Conservation (phyloP, 2,113 vertebrate genomes). For the Onychorhynchus coronatus region DNA sequence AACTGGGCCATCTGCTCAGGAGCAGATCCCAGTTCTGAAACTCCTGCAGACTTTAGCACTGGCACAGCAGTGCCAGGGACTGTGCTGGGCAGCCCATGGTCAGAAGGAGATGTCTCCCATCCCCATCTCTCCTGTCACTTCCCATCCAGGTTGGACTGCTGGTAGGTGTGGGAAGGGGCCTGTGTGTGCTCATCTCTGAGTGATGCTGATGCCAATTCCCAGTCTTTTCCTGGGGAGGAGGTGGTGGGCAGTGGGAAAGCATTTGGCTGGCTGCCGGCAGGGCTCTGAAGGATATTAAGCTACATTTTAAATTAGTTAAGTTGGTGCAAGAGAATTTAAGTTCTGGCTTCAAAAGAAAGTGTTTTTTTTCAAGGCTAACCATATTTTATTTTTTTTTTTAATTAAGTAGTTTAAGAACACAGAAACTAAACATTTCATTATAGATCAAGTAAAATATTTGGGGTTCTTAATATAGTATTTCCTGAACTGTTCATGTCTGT, state of each 20-base stretch:
- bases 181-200: not conserved
- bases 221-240: not conserved
- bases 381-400: not conserved
- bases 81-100: fast-evolving
- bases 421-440: not conserved
- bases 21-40: not conserved
- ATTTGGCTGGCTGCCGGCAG: not conserved
- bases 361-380: not conserved
- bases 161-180: not conserved
- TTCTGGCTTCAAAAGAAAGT: not conserved
- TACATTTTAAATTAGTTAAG: not conserved
- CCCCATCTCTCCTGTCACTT: not conserved
- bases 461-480: not conserved
- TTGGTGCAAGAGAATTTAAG: not conserved
- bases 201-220: not conserved
- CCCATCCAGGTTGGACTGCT: fast-evolving
- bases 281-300: not conserved
- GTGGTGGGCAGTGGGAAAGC: not conserved
- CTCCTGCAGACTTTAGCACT: not conserved
- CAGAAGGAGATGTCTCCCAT: fast-evolving
- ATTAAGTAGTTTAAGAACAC: not conserved
- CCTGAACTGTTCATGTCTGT: not conserved
- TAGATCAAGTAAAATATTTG: not conserved
- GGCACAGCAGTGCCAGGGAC: not conserved
- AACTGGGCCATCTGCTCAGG: not conserved